These are phyloP conservation scores for Cossypha heuglini DNA, from an alignment of 2,797 vertebrate genomes.

Conservation along the genomic window DNA sequence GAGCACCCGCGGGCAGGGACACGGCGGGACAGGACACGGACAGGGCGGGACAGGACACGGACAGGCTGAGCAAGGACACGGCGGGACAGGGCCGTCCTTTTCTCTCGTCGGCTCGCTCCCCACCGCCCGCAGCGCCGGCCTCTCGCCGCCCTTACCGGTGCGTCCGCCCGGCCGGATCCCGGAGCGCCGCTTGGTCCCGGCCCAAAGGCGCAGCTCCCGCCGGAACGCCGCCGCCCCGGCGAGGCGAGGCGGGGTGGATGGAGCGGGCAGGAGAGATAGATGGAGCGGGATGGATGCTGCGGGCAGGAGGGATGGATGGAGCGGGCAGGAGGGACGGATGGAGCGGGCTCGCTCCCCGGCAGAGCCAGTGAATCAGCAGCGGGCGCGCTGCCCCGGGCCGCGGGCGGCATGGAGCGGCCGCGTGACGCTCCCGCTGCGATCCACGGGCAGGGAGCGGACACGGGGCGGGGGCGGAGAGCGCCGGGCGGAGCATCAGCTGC, in stretches of 20 bases:
- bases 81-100: neutral
- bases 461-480: neutral
- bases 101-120: neutral
- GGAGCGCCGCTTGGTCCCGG: neutral
- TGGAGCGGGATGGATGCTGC: too few species aligned
- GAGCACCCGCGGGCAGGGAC: neutral
- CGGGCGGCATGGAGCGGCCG: neutral
- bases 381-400: neutral
- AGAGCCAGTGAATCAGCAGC: neutral
- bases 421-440: neutral
- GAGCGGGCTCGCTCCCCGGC: neutral
- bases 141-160: neutral
- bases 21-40: neutral
- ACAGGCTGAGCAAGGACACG: neutral
- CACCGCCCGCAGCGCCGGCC: neutral
- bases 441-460: neutral
- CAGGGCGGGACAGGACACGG: neutral
- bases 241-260: neutral
- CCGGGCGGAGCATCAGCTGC: accelerated
- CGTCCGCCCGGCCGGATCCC: neutral
- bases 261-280: too few species aligned
- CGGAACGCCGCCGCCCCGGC: too few species aligned
- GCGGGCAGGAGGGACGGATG: too few species aligned
- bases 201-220: neutral
- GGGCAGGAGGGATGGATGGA: too few species aligned